Evolutionary conservation across 2,888 invertebrate species (phyloP), one percentile per base, ranked within the genome.

Genomic region (Zeuzera pyrina): DNA sequence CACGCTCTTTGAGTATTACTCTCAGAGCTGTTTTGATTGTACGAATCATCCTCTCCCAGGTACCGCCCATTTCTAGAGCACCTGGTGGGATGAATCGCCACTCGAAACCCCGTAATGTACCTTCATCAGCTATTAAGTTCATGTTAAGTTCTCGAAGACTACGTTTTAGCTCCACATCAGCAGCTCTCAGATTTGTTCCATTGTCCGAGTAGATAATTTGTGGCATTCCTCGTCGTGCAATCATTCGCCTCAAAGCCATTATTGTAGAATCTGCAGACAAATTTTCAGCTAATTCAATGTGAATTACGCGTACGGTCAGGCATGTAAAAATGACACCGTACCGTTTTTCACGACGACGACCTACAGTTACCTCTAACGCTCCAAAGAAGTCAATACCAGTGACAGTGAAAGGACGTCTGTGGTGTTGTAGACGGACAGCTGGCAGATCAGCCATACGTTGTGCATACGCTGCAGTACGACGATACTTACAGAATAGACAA

Each of bases 371-470:
- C 5, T 37, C 34, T 16, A 42, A 33, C 1, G 39, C 38, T 1
- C 38, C 37, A 13, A 39, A 41, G 6, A 29, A 30, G 13, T 38
- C 37, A 1, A 40, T n/a, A 1, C 41, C 41, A 16, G 36, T 38
- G n/a, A 29, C 10, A 3, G 29, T 33, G 10, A 44, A 42, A 1
- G 41, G 36, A 10, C 38, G 22, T 7, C 35, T 32, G 21, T 39
- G 42, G 12, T 34, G 43, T 1, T 24, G 22, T 7, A 45, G 33
- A 15, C 39, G 34, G 12, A 38, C 42, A 14, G 22, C 36, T 2
- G 46, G 48, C 26, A 46, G 33, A 33, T 41, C 31, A 7, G 34
- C 39, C 31, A 34, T 30, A 12, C 23, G 23, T 5, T 32, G 31
- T 12, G 12, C 3, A n/a, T 5, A 2, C 5, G 42, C 36, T 1